Evolutionary conservation across 2,113 vertebrate species (phyloP).

Genomic region (Mesoclemmys tuberculata): DNA sequence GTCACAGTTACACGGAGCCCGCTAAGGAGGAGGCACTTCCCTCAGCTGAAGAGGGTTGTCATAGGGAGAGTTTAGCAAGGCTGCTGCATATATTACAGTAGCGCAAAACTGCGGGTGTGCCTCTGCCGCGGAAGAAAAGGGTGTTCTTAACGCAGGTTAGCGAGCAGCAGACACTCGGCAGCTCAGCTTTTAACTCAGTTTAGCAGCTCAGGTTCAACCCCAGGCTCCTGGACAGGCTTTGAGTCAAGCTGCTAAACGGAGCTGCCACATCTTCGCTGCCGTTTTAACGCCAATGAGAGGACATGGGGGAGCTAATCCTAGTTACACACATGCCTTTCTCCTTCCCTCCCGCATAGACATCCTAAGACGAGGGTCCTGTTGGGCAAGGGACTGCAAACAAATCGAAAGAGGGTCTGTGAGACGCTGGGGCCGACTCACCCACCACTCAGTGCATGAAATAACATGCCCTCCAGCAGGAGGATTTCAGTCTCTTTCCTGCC

Average conservation of each 20-base stretch:
- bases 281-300: too few relatives aligned
- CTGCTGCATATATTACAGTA: not conserved
- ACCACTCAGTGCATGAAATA: not conserved
- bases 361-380: not conserved
- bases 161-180: too few relatives aligned
- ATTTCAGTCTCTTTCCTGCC: not conserved
- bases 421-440: not conserved
- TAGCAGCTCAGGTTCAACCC: too few relatives aligned
- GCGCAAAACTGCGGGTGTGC: not conserved
- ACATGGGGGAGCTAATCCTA: not conserved
- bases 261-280: too few relatives aligned
- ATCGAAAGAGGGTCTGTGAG: not conserved
- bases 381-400: not conserved
- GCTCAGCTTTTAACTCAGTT: too few relatives aligned
- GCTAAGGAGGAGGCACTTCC: not conserved
- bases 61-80: not conserved
- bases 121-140: too few relatives aligned
- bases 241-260: not conserved
- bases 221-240: not conserved
- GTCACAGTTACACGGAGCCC: not conserved
- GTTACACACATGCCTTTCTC: not conserved
- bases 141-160: too few relatives aligned
- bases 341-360: too few relatives aligned
- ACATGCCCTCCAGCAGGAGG: accelerated
- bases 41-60: too few relatives aligned